Conservation (phyloP, 2,113 vertebrate genomes). For the Scortum barcoo region DNA sequence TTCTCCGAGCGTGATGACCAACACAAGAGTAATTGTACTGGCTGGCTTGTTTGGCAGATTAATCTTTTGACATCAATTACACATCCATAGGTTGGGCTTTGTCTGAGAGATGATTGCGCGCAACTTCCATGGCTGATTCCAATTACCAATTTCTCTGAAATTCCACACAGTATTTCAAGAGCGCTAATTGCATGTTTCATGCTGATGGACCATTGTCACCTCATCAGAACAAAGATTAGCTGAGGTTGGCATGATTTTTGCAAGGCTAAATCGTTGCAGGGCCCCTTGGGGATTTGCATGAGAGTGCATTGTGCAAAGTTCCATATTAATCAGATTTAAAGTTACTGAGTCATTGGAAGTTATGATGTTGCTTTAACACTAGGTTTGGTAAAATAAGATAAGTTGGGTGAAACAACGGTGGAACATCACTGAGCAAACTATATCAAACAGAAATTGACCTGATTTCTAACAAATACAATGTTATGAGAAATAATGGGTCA, state of each 20-base stretch:
- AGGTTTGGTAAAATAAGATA: neutral
- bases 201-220: neutral
- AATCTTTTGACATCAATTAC: neutral
- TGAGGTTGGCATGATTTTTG: neutral
- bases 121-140: neutral
- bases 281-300: neutral
- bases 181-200: neutral
- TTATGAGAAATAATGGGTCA: neutral
- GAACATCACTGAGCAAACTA: neutral
- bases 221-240: neutral
- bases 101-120: neutral
- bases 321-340: neutral
- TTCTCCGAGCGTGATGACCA: neutral
- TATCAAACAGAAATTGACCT: neutral
- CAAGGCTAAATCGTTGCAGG: neutral
- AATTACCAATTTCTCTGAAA: neutral
- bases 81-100: neutral
- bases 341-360: constrained; percentile 6
- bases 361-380: neutral
- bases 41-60: neutral
- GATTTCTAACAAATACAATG: neutral
- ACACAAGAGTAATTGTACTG: neutral
- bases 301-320: neutral
- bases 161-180: neutral
- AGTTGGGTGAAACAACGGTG: no score